Evolutionary conservation across 2,113 vertebrate species (phyloP).

Genomic region (Cisticola juncidis): DNA sequence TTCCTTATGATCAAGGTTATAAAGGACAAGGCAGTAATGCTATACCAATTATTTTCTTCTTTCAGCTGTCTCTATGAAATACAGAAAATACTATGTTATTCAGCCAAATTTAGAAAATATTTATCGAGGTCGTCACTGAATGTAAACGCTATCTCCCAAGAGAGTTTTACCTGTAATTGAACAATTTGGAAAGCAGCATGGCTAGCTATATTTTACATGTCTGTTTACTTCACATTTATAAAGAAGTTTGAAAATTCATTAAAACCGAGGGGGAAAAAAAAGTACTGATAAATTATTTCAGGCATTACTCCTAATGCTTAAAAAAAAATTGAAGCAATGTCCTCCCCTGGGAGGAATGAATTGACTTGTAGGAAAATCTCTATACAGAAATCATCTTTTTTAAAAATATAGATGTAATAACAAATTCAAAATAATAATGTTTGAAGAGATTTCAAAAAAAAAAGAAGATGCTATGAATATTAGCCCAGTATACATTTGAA

Average conservation of each 20-base stretch:
- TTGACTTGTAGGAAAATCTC: neutral
- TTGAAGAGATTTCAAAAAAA: neutral
- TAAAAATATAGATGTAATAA: neutral
- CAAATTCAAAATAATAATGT: neutral
- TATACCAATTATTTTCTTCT: conserved; percentile 5
- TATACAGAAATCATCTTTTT: neutral
- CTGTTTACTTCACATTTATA: conserved; percentile 38
- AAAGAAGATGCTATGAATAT: neutral
- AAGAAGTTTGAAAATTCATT: neutral
- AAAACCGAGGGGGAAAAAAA: neutral
- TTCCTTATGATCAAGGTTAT: neutral
- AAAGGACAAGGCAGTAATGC: neutral
- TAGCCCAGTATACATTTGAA: accelerated
- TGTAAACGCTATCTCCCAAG: neutral
- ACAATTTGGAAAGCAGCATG: neutral
- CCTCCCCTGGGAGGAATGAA: neutral
- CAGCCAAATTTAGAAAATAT: conserved; percentile 28
- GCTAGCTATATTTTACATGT: conserved; percentile 35
- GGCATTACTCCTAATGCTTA: neutral
- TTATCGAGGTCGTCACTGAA: conserved; percentile 19
- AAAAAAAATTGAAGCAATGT: neutral
- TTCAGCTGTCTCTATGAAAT: neutral
- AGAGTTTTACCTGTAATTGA: conserved; percentile 26
- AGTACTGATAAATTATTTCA: neutral
- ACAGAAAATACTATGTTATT: conserved; percentile 13